These are phyloP conservation scores for Semibalanus balanoides DNA, from an alignment of 1,140 invertebrate species.

Conservation along the genomic window DNA sequence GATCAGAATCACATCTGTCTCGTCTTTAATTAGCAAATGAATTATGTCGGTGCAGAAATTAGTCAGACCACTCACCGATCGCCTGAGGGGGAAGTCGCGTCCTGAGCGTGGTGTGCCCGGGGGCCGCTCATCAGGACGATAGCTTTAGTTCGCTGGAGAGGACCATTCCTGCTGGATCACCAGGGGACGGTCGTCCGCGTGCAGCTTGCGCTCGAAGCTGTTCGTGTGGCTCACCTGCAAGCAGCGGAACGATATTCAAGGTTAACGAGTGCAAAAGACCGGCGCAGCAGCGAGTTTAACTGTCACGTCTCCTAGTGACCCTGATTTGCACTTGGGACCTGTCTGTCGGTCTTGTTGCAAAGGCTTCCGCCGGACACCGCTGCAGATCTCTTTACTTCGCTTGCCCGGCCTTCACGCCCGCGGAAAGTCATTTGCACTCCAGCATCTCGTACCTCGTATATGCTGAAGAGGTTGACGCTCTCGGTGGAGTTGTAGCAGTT, in stretches of 20 bases:
- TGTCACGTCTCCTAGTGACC: too few species aligned
- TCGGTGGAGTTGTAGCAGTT: constrained; percentile 50
- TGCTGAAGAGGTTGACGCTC: constrained; percentile 64
- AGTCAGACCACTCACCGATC: background rate
- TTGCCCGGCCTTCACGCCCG: too few species aligned
- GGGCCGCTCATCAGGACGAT: constrained; percentile 23
- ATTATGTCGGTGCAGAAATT: too few species aligned
- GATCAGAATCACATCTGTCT: too few species aligned
- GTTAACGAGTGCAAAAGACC: too few species aligned
- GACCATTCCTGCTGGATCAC: constrained; percentile 61
- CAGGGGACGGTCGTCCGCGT: constrained; percentile 70
- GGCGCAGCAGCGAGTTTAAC: too few species aligned
- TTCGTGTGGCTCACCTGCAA: constrained; percentile 43
- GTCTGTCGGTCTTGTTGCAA: too few species aligned
- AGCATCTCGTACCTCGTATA: constrained; percentile 69
- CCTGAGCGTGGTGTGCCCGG: background rate
- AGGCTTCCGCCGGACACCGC: too few species aligned
- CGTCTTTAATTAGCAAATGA: too few species aligned
- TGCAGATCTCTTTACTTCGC: too few species aligned
- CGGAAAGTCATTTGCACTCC: too few species aligned
- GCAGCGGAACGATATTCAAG: constrained; percentile 23
- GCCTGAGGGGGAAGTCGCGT: background rate
- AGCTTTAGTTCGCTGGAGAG: constrained; percentile 23
- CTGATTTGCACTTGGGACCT: too few species aligned
- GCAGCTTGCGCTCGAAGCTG: constrained; percentile 70